Conservation (phyloP, 1,140 invertebrate genomes). For the Drosophila nannoptera region DNA sequence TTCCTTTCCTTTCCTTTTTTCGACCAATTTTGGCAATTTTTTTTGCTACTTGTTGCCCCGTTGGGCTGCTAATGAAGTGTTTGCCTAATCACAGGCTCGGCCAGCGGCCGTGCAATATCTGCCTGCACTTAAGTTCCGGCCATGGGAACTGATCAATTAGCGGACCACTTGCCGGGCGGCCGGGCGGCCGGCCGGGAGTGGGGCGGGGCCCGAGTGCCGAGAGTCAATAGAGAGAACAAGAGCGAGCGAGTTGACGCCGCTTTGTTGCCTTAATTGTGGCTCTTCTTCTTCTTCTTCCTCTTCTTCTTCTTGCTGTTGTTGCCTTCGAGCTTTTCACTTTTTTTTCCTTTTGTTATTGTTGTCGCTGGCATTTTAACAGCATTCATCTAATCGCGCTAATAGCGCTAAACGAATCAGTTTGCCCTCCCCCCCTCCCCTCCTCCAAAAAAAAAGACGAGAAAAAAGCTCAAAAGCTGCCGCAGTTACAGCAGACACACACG, state of each 20-base stretch:
- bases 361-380: slow-evolving; percentile 39
- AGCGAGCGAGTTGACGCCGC: slow-evolving; percentile 39
- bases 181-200: slow-evolving; percentile 25
- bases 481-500: slow-evolving; percentile 49
- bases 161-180: slow-evolving; percentile 67
- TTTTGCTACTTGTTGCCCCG: slow-evolving; percentile 62
- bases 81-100: slow-evolving; percentile 61
- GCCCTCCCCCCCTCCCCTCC: slow-evolving; percentile 42
- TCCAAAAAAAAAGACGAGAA: slow-evolving; percentile 12
- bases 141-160: slow-evolving; percentile 73
- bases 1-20: too few species aligned
- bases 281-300: slow-evolving; percentile 31
- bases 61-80: slow-evolving; percentile 35
- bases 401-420: slow-evolving; percentile 75
- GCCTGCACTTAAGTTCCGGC: slow-evolving; percentile 40
- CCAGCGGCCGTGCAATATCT: slow-evolving; percentile 11
- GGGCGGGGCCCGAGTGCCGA: slow-evolving; percentile 47
- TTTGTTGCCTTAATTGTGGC: slow-evolving; percentile 40
- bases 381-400: slow-evolving; percentile 64
- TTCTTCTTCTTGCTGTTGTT: slow-evolving; percentile 21
- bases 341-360: slow-evolving; percentile 13
- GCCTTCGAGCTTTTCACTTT: neutral
- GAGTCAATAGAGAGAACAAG: slow-evolving; percentile 30
- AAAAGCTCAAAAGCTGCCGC: slow-evolving; percentile 60
- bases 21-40: neutral